Evolutionary conservation across 2,113 vertebrate genomes (phyloP), one percentile per base, ranked within the genome.

Genomic region (Lepus timidus): DNA sequence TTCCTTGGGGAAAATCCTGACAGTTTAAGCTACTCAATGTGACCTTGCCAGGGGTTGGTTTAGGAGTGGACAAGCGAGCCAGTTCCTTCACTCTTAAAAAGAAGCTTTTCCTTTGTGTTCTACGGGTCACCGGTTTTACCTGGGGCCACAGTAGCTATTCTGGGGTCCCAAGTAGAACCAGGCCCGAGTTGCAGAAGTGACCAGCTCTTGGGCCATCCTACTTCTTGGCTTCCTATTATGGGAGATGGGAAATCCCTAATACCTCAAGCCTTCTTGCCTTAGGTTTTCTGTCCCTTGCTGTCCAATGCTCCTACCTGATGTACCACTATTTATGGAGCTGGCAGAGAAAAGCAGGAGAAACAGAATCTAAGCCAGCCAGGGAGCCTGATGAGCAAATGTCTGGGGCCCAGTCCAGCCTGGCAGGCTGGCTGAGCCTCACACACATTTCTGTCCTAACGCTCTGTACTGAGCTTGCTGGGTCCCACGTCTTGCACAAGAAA

Each of bases 211-310:
- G n/a, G 20, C 16, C 4, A 7, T 33, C 25, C 31, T 9, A 19
- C 1, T 1, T 52, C 81, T n/a, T 61, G 67, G 67, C 67, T 39
- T 64, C 29, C 6, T 39, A 27, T 0, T n/a, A 6, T 16, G 6
- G 62, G 6, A 67, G 65, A 79, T 44, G 58, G 55, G 64, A 88
- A 71, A 19, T 10, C 13, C 27, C 58, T 4, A 49, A 39, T 3
- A 20, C 44, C 68, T 73, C 55, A 64, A 33, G 89, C 13, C 22
- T 82, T 92, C 81, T 62, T 23, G 22, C 70, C 17, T 76, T 78
- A 86, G 44, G 55, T 29, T 92, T 93, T 80, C 55, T 83, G 55
- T 86, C 89, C 78, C 73, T 44, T 62, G 44, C 3, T 62, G 74
- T 73, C 79, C 64, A 82, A 76, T 65, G 80, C 19, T 78, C 81